Evolutionary conservation across 2,888 invertebrate genomes (phyloP).

Genomic region (Piscicola geometra): DNA sequence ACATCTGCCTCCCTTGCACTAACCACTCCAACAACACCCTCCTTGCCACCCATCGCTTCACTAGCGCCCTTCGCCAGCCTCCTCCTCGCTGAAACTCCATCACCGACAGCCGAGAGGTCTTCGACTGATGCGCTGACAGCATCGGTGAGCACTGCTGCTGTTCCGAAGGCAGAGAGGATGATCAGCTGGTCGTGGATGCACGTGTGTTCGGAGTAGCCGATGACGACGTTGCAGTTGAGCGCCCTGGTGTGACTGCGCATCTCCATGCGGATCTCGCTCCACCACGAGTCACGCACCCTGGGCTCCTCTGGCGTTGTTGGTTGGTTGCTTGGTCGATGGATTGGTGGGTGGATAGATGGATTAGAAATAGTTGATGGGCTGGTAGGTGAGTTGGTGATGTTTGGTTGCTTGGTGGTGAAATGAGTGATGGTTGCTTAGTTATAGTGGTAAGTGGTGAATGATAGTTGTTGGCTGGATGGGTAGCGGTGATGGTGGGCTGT

Average conservation of each 20-base stretch:
- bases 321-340: no score
- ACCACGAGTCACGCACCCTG: conserved; percentile 88
- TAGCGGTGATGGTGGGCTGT: not conserved
- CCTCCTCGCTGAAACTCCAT: not conserved
- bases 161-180: conserved; percentile 82
- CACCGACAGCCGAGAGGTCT: no score
- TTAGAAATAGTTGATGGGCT: not conserved
- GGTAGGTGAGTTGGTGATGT: not conserved
- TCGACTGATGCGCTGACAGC: not conserved
- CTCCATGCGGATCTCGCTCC: conserved; percentile 92
- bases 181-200: conserved; percentile 92
- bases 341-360: no score
- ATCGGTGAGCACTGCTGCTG: conserved; percentile 70
- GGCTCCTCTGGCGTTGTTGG: conserved; percentile 81
- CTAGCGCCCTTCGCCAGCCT: not conserved
- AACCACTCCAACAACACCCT: not conserved
- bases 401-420: no score
- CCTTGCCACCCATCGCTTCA: not conserved
- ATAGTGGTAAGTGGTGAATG: not conserved
- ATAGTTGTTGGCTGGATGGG: not conserved
- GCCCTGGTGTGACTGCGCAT: conserved; percentile 87
- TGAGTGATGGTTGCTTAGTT: not conserved
- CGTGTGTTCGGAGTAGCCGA: conserved; percentile 87
- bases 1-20: not conserved
- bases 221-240: conserved; percentile 84